Percentiles rank a stretch among this genome's conserved stretches.
Evolutionary conservation across 2,797 vertebrate species (phyloP).

Genomic region (Australoheros facetus): DNA sequence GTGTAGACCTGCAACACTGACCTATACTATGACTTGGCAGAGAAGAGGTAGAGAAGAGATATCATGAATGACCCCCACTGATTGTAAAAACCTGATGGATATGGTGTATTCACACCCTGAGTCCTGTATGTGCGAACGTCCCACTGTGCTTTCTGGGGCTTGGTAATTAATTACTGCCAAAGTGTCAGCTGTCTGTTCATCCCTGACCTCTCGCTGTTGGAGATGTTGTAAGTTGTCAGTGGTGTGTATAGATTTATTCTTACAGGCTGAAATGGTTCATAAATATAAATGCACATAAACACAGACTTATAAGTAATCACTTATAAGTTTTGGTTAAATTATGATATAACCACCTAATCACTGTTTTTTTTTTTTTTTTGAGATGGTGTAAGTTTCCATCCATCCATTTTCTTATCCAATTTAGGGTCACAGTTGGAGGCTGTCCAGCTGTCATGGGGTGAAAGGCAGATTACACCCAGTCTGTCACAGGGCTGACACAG

Average conservation of each 20-base stretch:
- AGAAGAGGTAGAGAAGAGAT: neutral
- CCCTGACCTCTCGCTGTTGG: constrained; percentile 26
- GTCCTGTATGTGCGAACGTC: constrained; percentile 27
- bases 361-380: neutral
- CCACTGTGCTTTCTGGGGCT: constrained; percentile 49
- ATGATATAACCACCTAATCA: neutral
- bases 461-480: neutral
- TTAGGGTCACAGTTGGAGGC: neutral
- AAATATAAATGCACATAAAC: neutral
- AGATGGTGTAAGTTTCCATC: too few relatives aligned
- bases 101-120: constrained; percentile 38
- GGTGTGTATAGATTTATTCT: constrained; percentile 5
- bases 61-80: constrained; percentile 12
- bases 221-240: constrained; percentile 13
- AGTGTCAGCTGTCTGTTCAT: constrained; percentile 49
- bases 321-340: too few relatives aligned
- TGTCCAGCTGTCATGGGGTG: neutral
- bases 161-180: constrained; percentile 56
- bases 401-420: rapidly evolving
- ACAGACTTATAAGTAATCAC: neutral
- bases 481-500: neutral
- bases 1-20: neutral
- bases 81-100: constrained; percentile 10
- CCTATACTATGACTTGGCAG: neutral
- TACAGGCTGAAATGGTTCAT: neutral